Evolutionary conservation across 1,140 invertebrate species (phyloP), one percentile per base, ranked within the genome.

Genomic region (Drosophila triauraria): DNA sequence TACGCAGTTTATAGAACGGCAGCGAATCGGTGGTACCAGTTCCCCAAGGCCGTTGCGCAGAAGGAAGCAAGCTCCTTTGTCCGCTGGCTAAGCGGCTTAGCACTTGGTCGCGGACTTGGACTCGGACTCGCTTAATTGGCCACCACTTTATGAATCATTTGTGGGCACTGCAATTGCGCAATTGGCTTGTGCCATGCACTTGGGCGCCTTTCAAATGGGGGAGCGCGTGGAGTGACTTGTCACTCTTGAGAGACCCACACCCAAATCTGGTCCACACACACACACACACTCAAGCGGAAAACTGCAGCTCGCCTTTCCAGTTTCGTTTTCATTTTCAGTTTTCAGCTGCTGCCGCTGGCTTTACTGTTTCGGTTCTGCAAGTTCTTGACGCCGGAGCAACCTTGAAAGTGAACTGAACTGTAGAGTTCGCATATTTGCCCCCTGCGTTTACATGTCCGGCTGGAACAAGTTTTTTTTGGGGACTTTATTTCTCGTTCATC

Each of bases 341-440:
- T 60, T 50, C 51, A 23, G 46, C 40, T 61, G 46, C 32, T 40
- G 57, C 30, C 23, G 57, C 32, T 27, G 17, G 4, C 35, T 75
- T 68, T 60, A 67, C 71, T 62, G 81, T 85, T 85, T 82, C 62
- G n/a, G 63, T 32, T 82, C 61, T 65, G 80, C 77, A 72, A 72
- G 81, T 80, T 86, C 81, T 82, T 84, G 63, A 74, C 60, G 75
- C 65, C 62, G 42, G 54, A 15, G 47, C 78, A 86, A 87, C 82
- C 82, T 86, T 86, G 82, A 86, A 86, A 86, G 82, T 82, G 82
- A 78, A 86, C 78, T 64, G 57, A 74, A 81, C 67, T 69, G 67
- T 40, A 3, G 68, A 60, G 69, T 51, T 77, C 69, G 54, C 78
- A 77, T 80, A 63, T 60, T 76, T 80, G 48, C 51, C 62, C 67